Conservation (phyloP, 1,140 invertebrate species). For the Paraescarpia echinospica region DNA sequence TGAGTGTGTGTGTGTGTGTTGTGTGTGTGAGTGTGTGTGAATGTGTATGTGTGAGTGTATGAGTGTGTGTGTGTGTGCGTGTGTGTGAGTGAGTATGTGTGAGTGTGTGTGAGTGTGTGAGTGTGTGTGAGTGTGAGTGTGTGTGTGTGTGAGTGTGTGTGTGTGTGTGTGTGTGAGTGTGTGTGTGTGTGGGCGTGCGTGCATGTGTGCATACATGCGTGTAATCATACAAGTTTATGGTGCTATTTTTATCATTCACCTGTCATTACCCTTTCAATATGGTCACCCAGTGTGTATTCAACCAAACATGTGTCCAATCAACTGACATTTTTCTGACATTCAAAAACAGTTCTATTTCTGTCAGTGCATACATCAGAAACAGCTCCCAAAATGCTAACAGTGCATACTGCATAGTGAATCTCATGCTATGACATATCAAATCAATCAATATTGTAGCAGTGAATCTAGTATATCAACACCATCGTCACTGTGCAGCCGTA, state of each 20-base stretch:
- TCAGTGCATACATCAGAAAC: neutral
- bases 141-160: neutral
- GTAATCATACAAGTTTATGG: no score
- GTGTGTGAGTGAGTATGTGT: neutral
- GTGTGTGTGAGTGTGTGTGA: neutral
- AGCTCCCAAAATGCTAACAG: neutral
- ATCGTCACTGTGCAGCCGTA: no score
- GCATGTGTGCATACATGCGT: neutral
- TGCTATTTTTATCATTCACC: no score
- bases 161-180: neutral
- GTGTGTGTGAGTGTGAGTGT: constrained; percentile 62
- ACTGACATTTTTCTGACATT: neutral
- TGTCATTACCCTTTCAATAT: no score
- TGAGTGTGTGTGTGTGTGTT: neutral
- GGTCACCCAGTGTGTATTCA: no score
- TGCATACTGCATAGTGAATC: neutral
- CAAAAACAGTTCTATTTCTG: neutral
- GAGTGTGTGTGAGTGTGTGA: neutral
- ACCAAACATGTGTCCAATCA: neutral
- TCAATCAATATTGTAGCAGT: neutral
- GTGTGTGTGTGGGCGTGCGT: neutral
- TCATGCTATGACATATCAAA: neutral
- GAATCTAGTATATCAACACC: no score
- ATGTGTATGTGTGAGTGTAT: no score
- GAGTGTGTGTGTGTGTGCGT: constrained; percentile 61